phyloP scores from a whole-genome alignment of 2,113 vertebrate species.

The Dasypus novemcinctus region DNA sequence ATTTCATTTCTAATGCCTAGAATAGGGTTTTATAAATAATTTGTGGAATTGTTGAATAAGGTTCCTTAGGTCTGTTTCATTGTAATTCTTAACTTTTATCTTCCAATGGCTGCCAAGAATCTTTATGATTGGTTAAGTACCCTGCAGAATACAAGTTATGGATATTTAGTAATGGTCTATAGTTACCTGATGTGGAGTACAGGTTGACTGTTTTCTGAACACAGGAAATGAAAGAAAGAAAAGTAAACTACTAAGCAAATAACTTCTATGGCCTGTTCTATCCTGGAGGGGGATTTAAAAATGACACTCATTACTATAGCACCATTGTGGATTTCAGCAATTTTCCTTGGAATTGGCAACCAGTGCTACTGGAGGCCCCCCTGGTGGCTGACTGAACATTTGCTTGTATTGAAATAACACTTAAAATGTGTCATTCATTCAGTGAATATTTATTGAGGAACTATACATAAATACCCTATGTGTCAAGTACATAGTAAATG shows the following conservation, averaged over 20 bases:
- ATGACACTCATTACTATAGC: background rate
- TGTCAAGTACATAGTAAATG: background rate
- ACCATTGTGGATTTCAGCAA: background rate
- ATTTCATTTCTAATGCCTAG: background rate
- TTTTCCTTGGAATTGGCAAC: background rate
- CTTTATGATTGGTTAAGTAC: background rate
- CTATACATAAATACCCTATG: background rate
- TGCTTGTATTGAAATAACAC: constrained; percentile 2
- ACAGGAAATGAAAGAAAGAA: constrained; percentile 36
- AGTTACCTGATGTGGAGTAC: background rate
- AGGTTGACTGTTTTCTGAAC: constrained; percentile 29
- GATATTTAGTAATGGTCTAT: background rate
- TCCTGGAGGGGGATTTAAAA: background rate
- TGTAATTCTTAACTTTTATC: background rate
- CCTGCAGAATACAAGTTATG: background rate
- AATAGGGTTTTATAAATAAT: constrained; percentile 50
- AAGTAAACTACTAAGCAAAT: background rate
- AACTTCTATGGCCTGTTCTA: background rate
- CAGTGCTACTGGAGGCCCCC: constrained; percentile 16
- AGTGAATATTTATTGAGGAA: constrained; percentile 37
- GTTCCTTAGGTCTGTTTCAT: background rate
- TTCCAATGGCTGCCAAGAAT: background rate
- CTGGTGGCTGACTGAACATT: constrained; percentile 33
- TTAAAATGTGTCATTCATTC: constrained; percentile 25
- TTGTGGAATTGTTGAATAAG: background rate